A percentile compares a stretch with the other conserved stretches of the same genome.
These are phyloP conservation scores for Trachythela sp. DNA, from an alignment of 64 coral and sea anemone genomes.

Conservation along the genomic window DNA sequence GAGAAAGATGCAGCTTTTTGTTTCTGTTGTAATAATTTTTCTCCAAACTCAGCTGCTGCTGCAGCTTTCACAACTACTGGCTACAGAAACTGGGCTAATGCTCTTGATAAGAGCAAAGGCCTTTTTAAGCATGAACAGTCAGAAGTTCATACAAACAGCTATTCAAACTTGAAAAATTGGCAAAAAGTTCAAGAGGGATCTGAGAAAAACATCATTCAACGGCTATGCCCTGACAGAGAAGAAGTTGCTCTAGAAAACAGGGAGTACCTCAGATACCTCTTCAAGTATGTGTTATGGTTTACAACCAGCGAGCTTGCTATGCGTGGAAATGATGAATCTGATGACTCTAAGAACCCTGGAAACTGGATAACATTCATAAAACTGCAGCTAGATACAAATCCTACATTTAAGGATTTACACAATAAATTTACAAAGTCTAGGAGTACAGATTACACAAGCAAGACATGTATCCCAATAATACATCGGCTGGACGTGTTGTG, in stretches of 20 bases:
- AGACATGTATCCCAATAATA: no score
- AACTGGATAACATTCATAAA: not conserved
- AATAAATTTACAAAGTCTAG: not conserved
- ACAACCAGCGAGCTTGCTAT: no score
- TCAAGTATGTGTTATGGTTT: no score
- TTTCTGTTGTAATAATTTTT: not conserved
- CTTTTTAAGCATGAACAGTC: conserved; percentile 6
- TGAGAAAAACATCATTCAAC: not conserved
- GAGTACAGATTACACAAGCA: conserved; percentile 18
- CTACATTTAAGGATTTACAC: not conserved
- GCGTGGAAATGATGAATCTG: not conserved
- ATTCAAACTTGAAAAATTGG: not conserved
- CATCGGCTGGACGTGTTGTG: no score
- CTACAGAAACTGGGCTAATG: conserved; percentile 21
- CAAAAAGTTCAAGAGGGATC: conserved; percentile 26
- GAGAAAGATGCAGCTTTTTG: not conserved
- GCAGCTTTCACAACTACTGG: conserved; percentile 10
- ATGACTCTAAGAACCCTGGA: not conserved
- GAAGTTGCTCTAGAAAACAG: not conserved
- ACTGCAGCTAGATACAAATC: conserved; percentile 8
- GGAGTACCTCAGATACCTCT: not conserved
- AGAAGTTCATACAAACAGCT: conserved; percentile 1
- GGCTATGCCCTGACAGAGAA: conserved; percentile 2
- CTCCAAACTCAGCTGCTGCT: not conserved
- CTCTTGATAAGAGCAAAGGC: not conserved